Evolutionary conservation across 2,888 invertebrate species (phyloP), one percentile per base, ranked within the genome.

Genomic region (Lordiphosa fenestrarum): DNA sequence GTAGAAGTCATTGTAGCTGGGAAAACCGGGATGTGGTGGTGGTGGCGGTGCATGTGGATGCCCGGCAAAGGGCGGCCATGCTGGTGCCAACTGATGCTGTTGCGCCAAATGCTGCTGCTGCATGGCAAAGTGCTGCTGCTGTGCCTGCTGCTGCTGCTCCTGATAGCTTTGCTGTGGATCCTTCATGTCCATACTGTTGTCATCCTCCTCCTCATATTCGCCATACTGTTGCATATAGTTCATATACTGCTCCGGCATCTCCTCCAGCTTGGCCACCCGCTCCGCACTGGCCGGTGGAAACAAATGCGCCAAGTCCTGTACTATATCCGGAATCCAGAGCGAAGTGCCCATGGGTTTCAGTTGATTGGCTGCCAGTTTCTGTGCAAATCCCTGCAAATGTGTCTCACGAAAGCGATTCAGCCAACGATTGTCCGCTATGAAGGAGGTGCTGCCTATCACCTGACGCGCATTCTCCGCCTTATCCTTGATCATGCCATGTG

Each of bases 401-500:
- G 88, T 86, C 49, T 88, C 87, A 1, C 88, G 85, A 37, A 88
- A 88, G 1, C 86, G 85, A 65, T 88, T 88, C 15, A 88, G 42
- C 88, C 88, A 88, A 21, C 86, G 84, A 73, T 88, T 88, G 61
- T 88, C 88, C 2, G 88, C 87, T 21, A 77, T 71, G 36, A 87
- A 87, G 0, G 82, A 69, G 6, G 73, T 80, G 47, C 87, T 85
- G 4, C 86, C 87, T n/a, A 87, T 85, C 7, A 86, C 77, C 50
- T 85, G 85, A 2, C 86, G 75, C 0, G 87, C 87, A 3, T 84
- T 83, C 38, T 88, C 87, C 0, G 87, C 87, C 52, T 88, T 87
- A 21, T 87, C 87, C 64, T 87, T 87, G 46, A 87, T 87, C 88
- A 87, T 87, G 44, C 88, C 88, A 21, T 87, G 88, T 0, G 87